phyloP scores from a whole-genome alignment of 2,113 vertebrate genomes.

The Podarcis raffonei region DNA sequence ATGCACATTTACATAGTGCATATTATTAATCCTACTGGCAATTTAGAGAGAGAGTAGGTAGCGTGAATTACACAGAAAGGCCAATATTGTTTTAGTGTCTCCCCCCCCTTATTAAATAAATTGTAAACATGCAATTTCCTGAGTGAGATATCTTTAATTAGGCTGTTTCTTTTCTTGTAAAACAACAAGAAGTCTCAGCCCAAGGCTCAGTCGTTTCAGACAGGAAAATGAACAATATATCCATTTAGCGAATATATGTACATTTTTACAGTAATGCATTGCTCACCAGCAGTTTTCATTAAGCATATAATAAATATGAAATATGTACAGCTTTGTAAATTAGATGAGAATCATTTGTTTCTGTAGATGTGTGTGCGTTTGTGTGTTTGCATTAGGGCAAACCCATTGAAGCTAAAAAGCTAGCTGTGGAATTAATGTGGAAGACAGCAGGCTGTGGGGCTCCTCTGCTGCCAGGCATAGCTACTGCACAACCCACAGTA shows the following conservation, averaged over 20 bases:
- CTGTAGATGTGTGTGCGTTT: not conserved
- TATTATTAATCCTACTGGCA: not conserved
- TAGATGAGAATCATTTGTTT: not conserved
- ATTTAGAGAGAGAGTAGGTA: not conserved
- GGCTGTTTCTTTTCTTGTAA: not conserved
- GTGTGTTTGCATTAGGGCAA: not conserved
- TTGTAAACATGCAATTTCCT: not conserved
- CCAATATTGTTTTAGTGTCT: not conserved
- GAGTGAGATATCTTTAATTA: constrained; percentile 11
- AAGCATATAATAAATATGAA: not conserved
- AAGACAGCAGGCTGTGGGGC: not conserved
- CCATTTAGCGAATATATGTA: not conserved
- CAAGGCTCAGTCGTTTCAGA: not conserved
- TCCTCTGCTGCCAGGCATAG: not conserved
- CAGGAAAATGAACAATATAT: not conserved
- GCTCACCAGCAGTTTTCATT: not conserved
- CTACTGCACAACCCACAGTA: not conserved
- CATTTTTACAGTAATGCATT: not conserved
- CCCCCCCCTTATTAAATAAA: not conserved
- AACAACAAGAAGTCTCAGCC: not conserved
- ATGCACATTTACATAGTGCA: not conserved
- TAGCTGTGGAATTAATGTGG: not conserved
- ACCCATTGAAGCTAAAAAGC: not conserved
- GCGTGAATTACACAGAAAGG: not conserved
- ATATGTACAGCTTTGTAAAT: not conserved